Percentiles rank a stretch among this genome's conserved stretches.
These are phyloP conservation scores for Astreopora myriophthalma DNA, from an alignment of 64 coral and sea anemone species.

Conservation along the genomic window DNA sequence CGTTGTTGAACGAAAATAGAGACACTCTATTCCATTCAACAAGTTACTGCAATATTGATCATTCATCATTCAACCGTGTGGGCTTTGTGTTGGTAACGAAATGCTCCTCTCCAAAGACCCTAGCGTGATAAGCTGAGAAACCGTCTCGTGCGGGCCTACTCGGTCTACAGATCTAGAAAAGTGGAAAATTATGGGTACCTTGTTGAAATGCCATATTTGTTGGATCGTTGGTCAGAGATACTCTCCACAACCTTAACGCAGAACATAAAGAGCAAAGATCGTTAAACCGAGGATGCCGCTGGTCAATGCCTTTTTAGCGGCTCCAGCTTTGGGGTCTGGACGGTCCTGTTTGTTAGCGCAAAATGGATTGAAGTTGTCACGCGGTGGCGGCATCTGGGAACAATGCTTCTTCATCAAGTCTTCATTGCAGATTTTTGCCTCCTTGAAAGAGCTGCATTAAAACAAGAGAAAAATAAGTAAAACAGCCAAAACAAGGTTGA, in stretches of 20 bases:
- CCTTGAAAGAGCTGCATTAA: not conserved
- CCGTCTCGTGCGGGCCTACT: too few relatives aligned
- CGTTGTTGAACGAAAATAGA: too few relatives aligned
- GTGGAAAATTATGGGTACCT: not conserved
- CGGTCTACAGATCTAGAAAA: too few relatives aligned
- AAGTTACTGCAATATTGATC: too few relatives aligned
- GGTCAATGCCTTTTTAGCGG: not conserved
- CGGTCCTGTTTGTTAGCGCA: not conserved
- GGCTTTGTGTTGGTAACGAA: too few relatives aligned
- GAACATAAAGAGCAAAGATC: not conserved
- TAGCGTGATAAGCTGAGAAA: too few relatives aligned
- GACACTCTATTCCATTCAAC: too few relatives aligned
- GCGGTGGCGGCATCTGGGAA: not conserved
- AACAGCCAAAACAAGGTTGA: not conserved
- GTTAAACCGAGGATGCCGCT: not conserved
- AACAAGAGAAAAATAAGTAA: not conserved
- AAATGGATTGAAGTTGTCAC: constrained; percentile 15
- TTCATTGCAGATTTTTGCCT: not conserved
- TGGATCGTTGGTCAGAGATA: too few relatives aligned
- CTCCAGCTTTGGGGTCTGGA: not conserved
- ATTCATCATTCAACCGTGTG: too few relatives aligned
- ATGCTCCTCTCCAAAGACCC: too few relatives aligned
- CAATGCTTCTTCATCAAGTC: not conserved
- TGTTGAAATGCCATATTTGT: not conserved
- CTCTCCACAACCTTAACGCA: not conserved